Evolutionary conservation across 2,113 vertebrate species (phyloP).

Genomic region (Rhabdomys dilectus): DNA sequence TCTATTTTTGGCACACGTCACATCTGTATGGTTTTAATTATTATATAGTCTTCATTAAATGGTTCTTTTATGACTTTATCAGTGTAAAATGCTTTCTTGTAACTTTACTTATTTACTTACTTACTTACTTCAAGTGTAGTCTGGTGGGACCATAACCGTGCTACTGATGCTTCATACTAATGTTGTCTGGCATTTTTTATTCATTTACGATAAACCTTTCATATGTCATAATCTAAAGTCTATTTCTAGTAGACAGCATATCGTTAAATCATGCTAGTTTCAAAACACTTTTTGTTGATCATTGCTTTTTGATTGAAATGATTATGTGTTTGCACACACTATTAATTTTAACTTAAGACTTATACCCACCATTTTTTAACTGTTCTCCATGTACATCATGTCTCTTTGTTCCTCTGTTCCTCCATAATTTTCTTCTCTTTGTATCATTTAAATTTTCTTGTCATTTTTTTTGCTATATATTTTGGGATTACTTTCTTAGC

Average conservation of each 20-base stretch:
- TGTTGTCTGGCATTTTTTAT: neutral
- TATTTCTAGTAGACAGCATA: neutral
- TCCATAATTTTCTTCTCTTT: neutral
- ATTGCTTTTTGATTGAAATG: neutral
- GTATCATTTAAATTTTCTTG: neutral
- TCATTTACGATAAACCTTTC: conserved; percentile 1
- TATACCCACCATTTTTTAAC: neutral
- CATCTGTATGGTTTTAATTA: neutral
- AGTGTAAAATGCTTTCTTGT: neutral
- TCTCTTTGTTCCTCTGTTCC: neutral
- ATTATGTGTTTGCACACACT: neutral
- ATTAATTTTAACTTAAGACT: neutral
- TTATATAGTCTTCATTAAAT: neutral
- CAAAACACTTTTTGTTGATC: neutral
- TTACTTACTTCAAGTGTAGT: neutral
- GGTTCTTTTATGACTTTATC: neutral
- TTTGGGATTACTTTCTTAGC: neutral
- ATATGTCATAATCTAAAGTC: neutral
- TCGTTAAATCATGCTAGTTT: neutral
- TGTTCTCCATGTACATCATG: neutral
- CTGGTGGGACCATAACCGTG: neutral
- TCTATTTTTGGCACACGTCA: neutral
- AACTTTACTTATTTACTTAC: neutral
- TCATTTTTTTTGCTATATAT: neutral
- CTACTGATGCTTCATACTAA: neutral